A percentile compares a stretch with the other conserved stretches of the same genome.
These are phyloP conservation scores for Sminthurides bifidus DNA, from an alignment of 1,140 invertebrate species.

Conservation along the genomic window DNA sequence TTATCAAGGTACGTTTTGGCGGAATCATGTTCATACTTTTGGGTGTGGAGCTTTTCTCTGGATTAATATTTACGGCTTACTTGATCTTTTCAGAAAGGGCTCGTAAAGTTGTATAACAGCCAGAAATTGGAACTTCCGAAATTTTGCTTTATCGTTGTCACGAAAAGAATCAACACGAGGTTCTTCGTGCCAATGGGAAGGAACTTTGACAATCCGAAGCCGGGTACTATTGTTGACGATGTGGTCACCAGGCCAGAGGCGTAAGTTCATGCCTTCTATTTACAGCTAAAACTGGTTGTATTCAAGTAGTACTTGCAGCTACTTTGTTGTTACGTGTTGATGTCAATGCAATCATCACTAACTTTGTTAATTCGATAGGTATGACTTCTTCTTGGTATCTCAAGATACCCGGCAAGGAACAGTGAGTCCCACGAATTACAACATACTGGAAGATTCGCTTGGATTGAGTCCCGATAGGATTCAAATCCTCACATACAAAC, in stretches of 20 bases:
- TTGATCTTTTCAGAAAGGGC: background rate
- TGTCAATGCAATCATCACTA: slow-evolving; percentile 1
- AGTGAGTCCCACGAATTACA: slow-evolving; percentile 67
- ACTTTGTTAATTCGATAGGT: slow-evolving; percentile 40
- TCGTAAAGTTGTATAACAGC: slow-evolving; percentile 1
- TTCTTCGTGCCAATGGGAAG: slow-evolving; percentile 33
- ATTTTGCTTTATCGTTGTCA: slow-evolving; percentile 43
- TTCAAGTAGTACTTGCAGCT: background rate
- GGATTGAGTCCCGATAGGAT: slow-evolving; percentile 50
- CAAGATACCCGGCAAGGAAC: slow-evolving; percentile 66
- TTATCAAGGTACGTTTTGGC: slow-evolving; percentile 6
- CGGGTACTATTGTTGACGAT: slow-evolving; percentile 47
- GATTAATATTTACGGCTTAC: background rate
- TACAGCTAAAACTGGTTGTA: background rate
- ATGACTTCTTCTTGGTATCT: slow-evolving; percentile 70
- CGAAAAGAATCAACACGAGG: slow-evolving; percentile 47
- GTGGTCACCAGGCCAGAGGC: slow-evolving; percentile 43
- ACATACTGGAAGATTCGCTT: slow-evolving; percentile 54
- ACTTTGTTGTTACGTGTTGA: background rate
- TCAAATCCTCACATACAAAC: slow-evolving; percentile 63
- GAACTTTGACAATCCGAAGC: slow-evolving; percentile 41
- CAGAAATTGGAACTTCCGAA: slow-evolving; percentile 39
- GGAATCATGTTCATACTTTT: background rate
- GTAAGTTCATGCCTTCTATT: slow-evolving; percentile 33
- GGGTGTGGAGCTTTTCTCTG: background rate